Base-by-base conservation (phyloP, 2,888 invertebrate genomes). In the Pheosia gnoma region DNA sequence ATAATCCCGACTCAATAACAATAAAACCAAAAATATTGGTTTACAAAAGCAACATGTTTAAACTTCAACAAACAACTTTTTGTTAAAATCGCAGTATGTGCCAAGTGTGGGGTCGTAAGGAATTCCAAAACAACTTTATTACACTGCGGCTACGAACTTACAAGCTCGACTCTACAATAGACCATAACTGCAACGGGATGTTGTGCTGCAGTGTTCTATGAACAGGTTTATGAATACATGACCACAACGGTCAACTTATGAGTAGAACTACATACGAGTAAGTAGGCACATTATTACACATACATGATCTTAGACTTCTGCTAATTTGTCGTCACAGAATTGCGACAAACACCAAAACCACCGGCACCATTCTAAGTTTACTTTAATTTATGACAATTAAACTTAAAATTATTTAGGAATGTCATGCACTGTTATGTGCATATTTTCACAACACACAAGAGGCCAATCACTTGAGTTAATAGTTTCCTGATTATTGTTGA, bases 41-140 rank as follows among this genome's bases (percentile, higher is more conserved):
- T 25, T 25, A 25, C 25, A 25, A 25, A 25, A 25, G 2, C 5
- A 41, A 41, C 8, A 5, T 41, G 1, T 41, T 41, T 41, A 41
- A 41, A 41, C 5, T 41, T 41, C 37, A 2, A 25, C 25, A 25
- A 25, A 25, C 25, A 54, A 54, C 52, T 37, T 55, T n/a, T 55
- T 55, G 25, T 25, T 25, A 25, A 25, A 25, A 25, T 25, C 39
- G n/a, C 13, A 5, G n/a, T n/a, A 11, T 4, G 4, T 47, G 4
- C n/a, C n/a, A n/a, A n/a, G n/a, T 47, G 47, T 4, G 8, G 51
- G 51, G 6, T 39, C 55, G 39, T n/a, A 54, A 36, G 39, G 39
- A 55, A 39, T 55, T 55, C 38, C 39, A 39, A 55, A 55, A 55
- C 39, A 55, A 39, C 55, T 37, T 37, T 13, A 55, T 39, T 54